A percentile compares a stretch with the other conserved stretches of the same genome.
These are phyloP conservation scores for Tolypeutes matacus DNA, from an alignment of 2,797 vertebrate species.

Conservation along the genomic window DNA sequence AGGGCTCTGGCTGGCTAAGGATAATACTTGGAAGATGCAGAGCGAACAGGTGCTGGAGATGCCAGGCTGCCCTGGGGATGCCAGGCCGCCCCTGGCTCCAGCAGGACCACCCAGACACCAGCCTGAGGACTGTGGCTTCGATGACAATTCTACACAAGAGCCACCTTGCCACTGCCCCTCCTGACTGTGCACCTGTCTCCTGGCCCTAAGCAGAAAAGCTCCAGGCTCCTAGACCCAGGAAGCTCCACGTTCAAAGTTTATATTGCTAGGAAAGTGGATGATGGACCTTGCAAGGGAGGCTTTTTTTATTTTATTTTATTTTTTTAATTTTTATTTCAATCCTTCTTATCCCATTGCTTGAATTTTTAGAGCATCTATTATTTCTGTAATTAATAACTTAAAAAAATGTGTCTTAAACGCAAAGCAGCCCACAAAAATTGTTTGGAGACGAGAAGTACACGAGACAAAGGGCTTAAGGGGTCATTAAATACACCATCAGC, in stretches of 20 bases:
- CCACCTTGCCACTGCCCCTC: neutral
- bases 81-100: neutral
- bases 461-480: neutral
- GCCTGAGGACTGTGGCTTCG: neutral
- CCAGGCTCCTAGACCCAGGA: neutral
- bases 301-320: neutral
- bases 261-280: neutral
- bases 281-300: too few species aligned
- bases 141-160: neutral
- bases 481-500: neutral
- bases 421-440: neutral
- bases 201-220: neutral
- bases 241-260: neutral
- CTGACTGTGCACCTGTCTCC: neutral
- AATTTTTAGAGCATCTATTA: neutral
- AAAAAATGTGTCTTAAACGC: conserved; percentile 42
- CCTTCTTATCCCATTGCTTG: neutral
- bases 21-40: neutral
- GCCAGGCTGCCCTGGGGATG: too few species aligned
- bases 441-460: neutral
- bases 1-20: neutral
- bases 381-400: neutral
- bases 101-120: neutral
- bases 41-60: neutral
- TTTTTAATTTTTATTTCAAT: conserved; percentile 16